Conservation (phyloP, 2,113 vertebrate species). For the Atlantisia rogersi region DNA sequence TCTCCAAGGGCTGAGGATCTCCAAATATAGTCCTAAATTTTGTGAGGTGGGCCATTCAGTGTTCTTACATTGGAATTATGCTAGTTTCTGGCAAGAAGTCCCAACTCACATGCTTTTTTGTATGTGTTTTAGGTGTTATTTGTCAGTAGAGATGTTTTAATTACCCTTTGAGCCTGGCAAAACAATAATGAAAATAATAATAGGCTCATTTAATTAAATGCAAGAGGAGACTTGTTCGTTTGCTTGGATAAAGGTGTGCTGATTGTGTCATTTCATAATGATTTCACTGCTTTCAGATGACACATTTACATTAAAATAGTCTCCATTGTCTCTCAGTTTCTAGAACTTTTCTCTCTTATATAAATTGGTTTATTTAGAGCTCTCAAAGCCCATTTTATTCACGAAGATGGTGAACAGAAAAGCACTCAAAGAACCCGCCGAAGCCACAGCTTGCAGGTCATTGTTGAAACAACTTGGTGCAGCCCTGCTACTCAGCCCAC, state of each 20-base stretch:
- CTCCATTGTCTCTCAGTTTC: not conserved
- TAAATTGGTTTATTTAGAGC: not conserved
- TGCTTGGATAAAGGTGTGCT: not conserved
- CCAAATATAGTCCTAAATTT: not conserved
- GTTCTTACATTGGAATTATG: not conserved
- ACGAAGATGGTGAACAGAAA: not conserved
- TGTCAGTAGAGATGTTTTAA: not conserved
- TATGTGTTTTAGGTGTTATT: not conserved
- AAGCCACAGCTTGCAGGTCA: not conserved
- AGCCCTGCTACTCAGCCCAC: not conserved
- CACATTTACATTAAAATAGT: not conserved
- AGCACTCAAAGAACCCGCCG: not conserved
- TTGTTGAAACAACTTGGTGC: not conserved
- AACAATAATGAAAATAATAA: not conserved
- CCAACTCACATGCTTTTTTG: not conserved
- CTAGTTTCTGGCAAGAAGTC: not conserved
- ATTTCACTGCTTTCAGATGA: not conserved
- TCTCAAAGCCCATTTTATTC: not conserved
- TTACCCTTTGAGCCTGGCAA: not conserved
- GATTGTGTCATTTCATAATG: not conserved
- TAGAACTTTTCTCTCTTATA: not conserved
- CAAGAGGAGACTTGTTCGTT: not conserved
- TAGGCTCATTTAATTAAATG: not conserved
- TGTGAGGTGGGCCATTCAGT: not conserved
- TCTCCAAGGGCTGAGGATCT: not conserved